These are phyloP conservation scores for Gastrophysa polygoni DNA, from an alignment of 2,888 invertebrate genomes.

Conservation along the genomic window DNA sequence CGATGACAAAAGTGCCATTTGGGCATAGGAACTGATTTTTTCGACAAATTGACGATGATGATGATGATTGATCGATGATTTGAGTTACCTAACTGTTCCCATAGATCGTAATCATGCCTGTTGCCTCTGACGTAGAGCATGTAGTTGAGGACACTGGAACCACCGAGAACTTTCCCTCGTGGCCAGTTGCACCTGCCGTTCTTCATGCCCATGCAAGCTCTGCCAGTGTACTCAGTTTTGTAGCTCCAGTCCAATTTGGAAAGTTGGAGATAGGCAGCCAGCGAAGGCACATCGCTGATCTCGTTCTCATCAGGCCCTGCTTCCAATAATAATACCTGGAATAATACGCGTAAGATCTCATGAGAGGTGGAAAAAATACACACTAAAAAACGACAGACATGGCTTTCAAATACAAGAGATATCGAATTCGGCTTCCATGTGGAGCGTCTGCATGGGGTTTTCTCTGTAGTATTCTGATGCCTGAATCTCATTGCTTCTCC, in stretches of 20 bases:
- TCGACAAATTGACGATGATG: too few relatives aligned
- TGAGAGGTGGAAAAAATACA: too few relatives aligned
- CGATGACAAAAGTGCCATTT: too few relatives aligned
- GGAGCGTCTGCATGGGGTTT: too few relatives aligned
- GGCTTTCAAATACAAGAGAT: too few relatives aligned
- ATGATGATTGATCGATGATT: neutral
- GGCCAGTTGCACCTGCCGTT: constrained; percentile 87
- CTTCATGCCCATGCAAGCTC: constrained; percentile 83
- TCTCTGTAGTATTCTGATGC: too few relatives aligned
- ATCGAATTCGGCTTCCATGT: too few relatives aligned
- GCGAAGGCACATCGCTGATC: constrained; percentile 84
- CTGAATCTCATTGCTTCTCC: too few relatives aligned
- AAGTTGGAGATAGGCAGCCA: constrained; percentile 85
- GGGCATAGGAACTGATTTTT: too few relatives aligned
- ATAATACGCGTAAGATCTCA: too few relatives aligned
- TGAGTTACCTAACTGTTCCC: constrained; percentile 70
- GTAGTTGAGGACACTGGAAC: constrained; percentile 85
- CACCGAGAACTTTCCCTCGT: constrained; percentile 87
- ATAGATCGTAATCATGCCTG: constrained; percentile 83
- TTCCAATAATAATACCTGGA: constrained; percentile 72
- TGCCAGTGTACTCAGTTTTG: constrained; percentile 82
- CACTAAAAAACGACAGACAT: too few relatives aligned
- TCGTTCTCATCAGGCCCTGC: constrained; percentile 89
- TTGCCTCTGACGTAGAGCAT: constrained; percentile 90
- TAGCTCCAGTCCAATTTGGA: constrained; percentile 89